These are phyloP conservation scores for Chloroceryle amazona DNA, from an alignment of 2,797 vertebrate species.

Conservation along the genomic window DNA sequence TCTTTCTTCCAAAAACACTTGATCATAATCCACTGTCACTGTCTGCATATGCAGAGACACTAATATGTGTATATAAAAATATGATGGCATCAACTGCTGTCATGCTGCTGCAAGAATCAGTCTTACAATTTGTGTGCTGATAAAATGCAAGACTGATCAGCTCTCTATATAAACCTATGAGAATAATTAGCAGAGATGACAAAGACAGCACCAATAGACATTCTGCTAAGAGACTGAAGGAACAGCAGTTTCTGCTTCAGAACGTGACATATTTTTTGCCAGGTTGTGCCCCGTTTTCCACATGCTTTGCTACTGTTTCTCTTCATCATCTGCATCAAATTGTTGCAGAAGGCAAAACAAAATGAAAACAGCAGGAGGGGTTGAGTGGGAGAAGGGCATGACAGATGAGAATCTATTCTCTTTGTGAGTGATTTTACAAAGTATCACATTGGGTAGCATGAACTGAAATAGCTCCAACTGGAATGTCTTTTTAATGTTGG, in stretches of 20 bases:
- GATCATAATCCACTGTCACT: background rate
- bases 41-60: background rate
- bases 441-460: background rate
- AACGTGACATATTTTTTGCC: background rate
- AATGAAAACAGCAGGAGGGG: background rate
- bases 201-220: background rate
- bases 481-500: background rate
- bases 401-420: background rate
- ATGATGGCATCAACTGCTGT: background rate
- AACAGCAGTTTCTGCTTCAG: background rate
- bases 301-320: background rate
- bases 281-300: background rate
- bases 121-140: background rate
- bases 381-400: background rate
- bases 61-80: background rate
- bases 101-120: background rate
- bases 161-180: background rate
- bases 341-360: background rate
- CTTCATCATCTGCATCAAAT: background rate
- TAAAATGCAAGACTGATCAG: background rate
- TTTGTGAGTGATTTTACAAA: background rate
- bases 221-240: background rate
- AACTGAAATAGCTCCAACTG: background rate
- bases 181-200: background rate
- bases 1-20: background rate